Base-by-base conservation (phyloP, 2,113 vertebrate species). In the Coracopsis vasa region DNA sequence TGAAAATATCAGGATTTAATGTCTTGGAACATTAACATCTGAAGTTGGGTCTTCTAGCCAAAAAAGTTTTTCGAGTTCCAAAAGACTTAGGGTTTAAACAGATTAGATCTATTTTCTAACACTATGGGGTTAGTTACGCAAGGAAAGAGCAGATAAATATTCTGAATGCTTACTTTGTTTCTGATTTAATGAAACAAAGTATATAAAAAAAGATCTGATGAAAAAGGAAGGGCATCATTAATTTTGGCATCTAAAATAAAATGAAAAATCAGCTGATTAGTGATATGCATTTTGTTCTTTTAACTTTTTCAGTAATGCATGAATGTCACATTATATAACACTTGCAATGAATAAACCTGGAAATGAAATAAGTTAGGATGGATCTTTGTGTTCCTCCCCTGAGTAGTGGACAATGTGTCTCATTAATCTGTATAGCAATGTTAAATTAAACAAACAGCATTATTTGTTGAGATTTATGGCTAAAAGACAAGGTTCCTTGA, bases 251-350 rank as follows among this genome's bases (percentile, higher is more conserved):
- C 83, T 94, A 79, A 69, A 95, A 95, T 92, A 60, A 97, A 97
- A 96, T 97, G 90, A 97, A 96, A 97, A 97, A 98, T 95, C 88
- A 73, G 31, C 90, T 97, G 96, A 97, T 97, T 96, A 96, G 91
- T 87, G 83, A 93, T 86, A 62, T 60, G 62, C 80, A 84, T 72
- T 97, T 97, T 97, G 56, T 98, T 97, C 92, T 95, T 88, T 87
- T 93, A 94, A 86, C 17, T 75, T 97, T 69, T 97, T 96, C 94
- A 94, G 71, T 95, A 97, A 96, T 93, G 80, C 97, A 78, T 97
- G 94, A 97, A 95, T 96, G 97, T 97, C 98, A 97, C 82, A 79
- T 97, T 97, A 88, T 74, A 58, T 96, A 97, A 95, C 80, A 88
- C 66, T 97, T 96, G 86, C 37, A 96, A 94, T 96, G 82, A 97